These are phyloP conservation scores for Habropoda laboriosa DNA, from an alignment of 1,140 invertebrate genomes.

Conservation along the genomic window DNA sequence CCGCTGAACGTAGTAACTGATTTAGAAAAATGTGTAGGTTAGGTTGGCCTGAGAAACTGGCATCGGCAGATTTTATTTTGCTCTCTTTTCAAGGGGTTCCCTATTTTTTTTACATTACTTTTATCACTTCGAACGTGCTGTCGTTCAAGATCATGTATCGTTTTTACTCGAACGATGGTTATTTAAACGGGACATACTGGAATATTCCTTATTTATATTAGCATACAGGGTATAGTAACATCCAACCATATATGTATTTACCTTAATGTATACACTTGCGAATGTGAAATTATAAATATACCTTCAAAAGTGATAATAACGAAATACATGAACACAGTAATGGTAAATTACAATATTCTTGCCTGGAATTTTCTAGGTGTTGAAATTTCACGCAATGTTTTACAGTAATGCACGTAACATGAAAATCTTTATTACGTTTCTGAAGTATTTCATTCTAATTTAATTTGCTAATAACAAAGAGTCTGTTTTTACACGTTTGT, in stretches of 20 bases:
- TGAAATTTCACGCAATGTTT: background rate
- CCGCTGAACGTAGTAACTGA: conserved; percentile 33
- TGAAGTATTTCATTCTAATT: too few species aligned
- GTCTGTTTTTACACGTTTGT: too few species aligned
- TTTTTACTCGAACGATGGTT: background rate
- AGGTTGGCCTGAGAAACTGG: conserved; percentile 73
- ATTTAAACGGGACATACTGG: background rate
- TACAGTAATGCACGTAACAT: background rate
- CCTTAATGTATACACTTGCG: background rate
- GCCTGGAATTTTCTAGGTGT: too few species aligned
- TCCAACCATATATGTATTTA: conserved; percentile 3
- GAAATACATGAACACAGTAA: background rate
- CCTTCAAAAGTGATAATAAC: conserved; percentile 8
- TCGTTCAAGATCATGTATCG: conserved; percentile 14
- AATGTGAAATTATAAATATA: conserved; percentile 21
- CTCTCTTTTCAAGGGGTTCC: conserved; percentile 58
- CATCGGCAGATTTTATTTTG: conserved; percentile 70
- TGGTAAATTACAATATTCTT: background rate
- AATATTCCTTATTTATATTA: conserved; percentile 71
- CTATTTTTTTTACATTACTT: conserved; percentile 58
- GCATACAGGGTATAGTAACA: conserved; percentile 63
- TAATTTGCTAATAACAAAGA: too few species aligned
- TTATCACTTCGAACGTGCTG: conserved; percentile 47
- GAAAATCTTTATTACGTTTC: background rate
- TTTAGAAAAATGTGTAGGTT: conserved; percentile 74